Conservation (phyloP, 2,797 vertebrate genomes). For the Siniperca obscura region DNA sequence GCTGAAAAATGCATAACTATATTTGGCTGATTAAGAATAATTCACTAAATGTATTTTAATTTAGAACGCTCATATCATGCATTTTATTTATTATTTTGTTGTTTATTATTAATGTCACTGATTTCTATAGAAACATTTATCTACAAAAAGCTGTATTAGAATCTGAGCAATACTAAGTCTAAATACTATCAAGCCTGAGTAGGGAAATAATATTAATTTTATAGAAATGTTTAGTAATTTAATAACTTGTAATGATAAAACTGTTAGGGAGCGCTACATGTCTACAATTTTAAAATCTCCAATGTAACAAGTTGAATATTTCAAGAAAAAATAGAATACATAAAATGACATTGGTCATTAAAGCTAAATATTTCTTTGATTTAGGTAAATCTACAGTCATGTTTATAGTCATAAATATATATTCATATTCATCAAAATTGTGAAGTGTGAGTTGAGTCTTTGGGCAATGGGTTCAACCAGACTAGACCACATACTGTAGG, state of each 20-base stretch:
- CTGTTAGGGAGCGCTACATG: not conserved
- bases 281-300: constrained; percentile 1
- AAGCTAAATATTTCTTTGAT: constrained; percentile 1
- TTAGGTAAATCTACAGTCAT: not conserved
- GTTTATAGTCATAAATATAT: not conserved
- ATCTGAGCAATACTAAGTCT: constrained; percentile 6
- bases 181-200: constrained; percentile 16
- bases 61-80: constrained; percentile 22
- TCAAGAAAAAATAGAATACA: constrained; percentile 6
- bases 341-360: constrained; percentile 8
- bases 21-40: constrained; percentile 11
- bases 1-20: not conserved
- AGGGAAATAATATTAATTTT: not conserved
- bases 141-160: constrained; percentile 28
- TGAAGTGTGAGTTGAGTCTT: constrained; percentile 52
- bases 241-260: not conserved
- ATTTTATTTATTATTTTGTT: not conserved
- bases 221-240: not conserved
- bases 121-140: constrained; percentile 44
- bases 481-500: not conserved
- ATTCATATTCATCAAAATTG: constrained; percentile 19
- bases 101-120: constrained; percentile 5
- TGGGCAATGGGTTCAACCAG: constrained; percentile 37
- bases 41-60: not conserved
- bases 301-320: constrained; percentile 27